These are phyloP conservation scores for Poecilia gillii DNA, from an alignment of 2,797 vertebrate species.

Conservation along the genomic window DNA sequence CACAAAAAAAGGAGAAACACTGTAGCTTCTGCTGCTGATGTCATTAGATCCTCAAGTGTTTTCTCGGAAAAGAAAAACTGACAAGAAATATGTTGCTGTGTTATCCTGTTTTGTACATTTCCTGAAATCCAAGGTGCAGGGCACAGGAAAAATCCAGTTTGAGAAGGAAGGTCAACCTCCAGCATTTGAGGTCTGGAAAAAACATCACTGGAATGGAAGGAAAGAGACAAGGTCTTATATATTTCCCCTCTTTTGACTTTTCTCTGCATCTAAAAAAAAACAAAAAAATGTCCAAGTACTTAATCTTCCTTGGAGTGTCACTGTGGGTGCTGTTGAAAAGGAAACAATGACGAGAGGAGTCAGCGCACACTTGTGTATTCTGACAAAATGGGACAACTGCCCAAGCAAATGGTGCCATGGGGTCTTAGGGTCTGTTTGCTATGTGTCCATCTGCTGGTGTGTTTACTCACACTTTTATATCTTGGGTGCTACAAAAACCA, in stretches of 20 bases:
- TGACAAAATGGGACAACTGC: slow-evolving; percentile 20
- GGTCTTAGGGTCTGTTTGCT: slow-evolving; percentile 12
- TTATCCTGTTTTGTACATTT: slow-evolving; percentile 81
- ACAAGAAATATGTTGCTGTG: slow-evolving; percentile 67
- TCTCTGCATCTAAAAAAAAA: slow-evolving; percentile 54
- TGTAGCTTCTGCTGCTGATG: slow-evolving; percentile 58
- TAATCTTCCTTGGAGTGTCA: slow-evolving; percentile 45
- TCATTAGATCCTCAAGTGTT: slow-evolving; percentile 55
- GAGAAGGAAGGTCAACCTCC: slow-evolving; percentile 62
- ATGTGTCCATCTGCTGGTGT: not conserved
- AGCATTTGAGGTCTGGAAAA: slow-evolving; percentile 73
- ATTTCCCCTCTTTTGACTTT: slow-evolving; percentile 62
- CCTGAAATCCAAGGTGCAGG: slow-evolving; percentile 75
- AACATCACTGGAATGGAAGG: slow-evolving; percentile 69
- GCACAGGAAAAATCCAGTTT: slow-evolving; percentile 67
- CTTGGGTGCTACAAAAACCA: not conserved
- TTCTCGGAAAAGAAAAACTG: slow-evolving; percentile 50
- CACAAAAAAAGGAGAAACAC: slow-evolving; percentile 37
- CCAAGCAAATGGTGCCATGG: slow-evolving; percentile 18
- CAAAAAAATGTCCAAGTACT: slow-evolving; percentile 14
- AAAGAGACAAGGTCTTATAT: slow-evolving; percentile 72
- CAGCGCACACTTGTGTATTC: slow-evolving; percentile 32
- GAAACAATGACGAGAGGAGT: slow-evolving; percentile 47
- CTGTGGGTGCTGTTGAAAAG: slow-evolving; percentile 38
- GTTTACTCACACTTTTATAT: slow-evolving; percentile 16